phyloP scores from a whole-genome alignment of 1,140 invertebrate genomes.

The Solenopsis fugax region DNA sequence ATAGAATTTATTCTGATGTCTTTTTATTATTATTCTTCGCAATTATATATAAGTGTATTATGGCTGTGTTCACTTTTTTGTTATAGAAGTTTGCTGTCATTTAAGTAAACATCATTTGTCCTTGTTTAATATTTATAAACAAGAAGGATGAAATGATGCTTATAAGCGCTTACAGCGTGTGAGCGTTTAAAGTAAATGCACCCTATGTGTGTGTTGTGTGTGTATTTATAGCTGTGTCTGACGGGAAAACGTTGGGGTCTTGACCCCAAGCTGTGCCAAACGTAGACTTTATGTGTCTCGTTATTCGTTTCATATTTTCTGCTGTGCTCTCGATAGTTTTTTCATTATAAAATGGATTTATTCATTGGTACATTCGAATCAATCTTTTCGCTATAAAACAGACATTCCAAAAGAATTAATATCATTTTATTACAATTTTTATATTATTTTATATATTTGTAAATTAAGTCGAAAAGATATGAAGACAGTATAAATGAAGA shows the following conservation, averaged over 20 bases:
- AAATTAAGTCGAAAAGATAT: not conserved
- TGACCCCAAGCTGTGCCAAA: not conserved
- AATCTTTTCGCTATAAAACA: not conserved
- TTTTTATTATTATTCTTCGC: not conserved
- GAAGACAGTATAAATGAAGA: not conserved
- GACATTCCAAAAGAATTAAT: too few relatives aligned
- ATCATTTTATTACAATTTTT: not conserved
- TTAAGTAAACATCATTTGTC: too few relatives aligned
- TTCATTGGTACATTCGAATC: not conserved
- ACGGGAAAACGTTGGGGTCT: conserved; percentile 25
- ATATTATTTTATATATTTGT: not conserved
- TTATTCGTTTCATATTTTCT: not conserved
- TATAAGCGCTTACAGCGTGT: too few relatives aligned
- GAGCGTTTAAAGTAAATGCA: too few relatives aligned
- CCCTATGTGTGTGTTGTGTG: too few relatives aligned
- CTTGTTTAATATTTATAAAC: too few relatives aligned
- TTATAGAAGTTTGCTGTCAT: too few relatives aligned
- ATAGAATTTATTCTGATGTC: not conserved
- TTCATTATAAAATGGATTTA: too few relatives aligned
- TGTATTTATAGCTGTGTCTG: not conserved
- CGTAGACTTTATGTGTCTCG: not conserved
- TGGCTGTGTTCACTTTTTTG: too few relatives aligned
- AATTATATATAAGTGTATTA: not conserved
- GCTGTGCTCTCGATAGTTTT: not conserved
- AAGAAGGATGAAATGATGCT: too few relatives aligned